phyloP scores from a whole-genome alignment of 2,113 vertebrate genomes.

The Pholis gunnellus region DNA sequence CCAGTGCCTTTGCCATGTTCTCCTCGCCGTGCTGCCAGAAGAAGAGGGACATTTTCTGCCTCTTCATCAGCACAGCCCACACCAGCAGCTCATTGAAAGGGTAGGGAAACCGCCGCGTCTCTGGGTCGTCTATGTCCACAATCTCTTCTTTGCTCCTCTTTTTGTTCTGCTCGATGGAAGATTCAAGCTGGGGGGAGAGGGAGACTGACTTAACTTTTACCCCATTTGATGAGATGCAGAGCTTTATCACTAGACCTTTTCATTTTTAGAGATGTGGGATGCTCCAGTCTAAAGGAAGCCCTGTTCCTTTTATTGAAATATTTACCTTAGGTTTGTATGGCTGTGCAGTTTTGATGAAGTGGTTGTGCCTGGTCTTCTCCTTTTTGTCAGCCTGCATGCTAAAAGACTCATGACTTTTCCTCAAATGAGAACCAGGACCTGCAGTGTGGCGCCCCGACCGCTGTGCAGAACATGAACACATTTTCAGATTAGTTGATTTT shows the following conservation, averaged over 20 bases:
- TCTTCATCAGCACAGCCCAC: constrained; percentile 98
- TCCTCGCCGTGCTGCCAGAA: constrained; percentile 99
- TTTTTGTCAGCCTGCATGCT: constrained; percentile 97
- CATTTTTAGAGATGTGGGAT: not conserved
- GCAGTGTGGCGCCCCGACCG: constrained; percentile 89
- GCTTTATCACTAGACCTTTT: not conserved
- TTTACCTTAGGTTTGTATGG: constrained; percentile 90
- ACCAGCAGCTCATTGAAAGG: constrained; percentile 98
- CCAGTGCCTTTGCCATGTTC: constrained; percentile 98
- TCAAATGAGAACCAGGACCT: constrained; percentile 89
- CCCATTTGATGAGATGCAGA: not conserved
- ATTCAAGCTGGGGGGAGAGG: constrained; percentile 74
- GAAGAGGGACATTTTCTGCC: constrained; percentile 98
- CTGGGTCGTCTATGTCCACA: constrained; percentile 98
- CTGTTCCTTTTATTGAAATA: not conserved
- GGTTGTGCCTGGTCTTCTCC: constrained; percentile 97
- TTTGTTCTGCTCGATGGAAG: constrained; percentile 89
- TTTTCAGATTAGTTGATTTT: not conserved
- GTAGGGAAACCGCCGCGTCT: constrained; percentile 94
- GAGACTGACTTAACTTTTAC: not conserved
- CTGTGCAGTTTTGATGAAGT: constrained; percentile 99
- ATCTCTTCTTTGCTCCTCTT: constrained; percentile 98
- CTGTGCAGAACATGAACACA: constrained; percentile 76
- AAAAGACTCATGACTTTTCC: constrained; percentile 94
- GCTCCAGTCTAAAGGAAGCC: not conserved